Percentiles rank a stretch among this genome's conserved stretches.
These are phyloP conservation scores for Limnothrissa miodon DNA, from an alignment of 2,113 vertebrate genomes.

Conservation along the genomic window DNA sequence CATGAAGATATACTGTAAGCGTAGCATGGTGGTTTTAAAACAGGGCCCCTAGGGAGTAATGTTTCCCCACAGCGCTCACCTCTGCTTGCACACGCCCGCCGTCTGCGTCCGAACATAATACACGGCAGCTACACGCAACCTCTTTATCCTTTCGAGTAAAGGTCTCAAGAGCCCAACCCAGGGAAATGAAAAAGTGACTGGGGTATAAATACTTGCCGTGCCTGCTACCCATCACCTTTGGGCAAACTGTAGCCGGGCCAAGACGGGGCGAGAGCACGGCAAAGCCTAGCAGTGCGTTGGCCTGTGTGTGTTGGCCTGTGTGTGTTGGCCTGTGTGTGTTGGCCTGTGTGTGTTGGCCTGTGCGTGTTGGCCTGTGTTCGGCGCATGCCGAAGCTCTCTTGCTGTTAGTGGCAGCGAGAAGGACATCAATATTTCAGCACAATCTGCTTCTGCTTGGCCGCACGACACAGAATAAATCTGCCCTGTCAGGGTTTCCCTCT, in stretches of 20 bases:
- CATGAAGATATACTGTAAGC: neutral
- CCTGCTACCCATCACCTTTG: conserved; percentile 17
- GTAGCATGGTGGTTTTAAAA: no score
- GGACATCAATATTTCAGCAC: conserved; percentile 64
- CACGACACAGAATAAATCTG: conserved; percentile 53
- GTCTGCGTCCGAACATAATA: neutral
- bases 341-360: neutral
- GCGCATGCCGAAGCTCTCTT: neutral
- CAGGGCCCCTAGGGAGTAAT: neutral
- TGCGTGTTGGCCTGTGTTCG: neutral
- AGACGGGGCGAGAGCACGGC: neutral
- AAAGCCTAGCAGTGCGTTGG: neutral
- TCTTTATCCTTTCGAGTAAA: neutral
- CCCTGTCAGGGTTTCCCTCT: conserved; percentile 50
- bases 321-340: neutral
- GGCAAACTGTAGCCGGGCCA: neutral
- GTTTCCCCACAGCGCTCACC: neutral
- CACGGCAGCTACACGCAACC: neutral
- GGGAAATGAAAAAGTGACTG: neutral
- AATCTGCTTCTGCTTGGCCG: conserved; percentile 47
- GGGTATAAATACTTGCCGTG: neutral
- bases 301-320: neutral
- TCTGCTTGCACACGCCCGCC: neutral
- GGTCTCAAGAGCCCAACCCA: neutral
- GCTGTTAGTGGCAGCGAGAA: conserved; percentile 3